Evolutionary conservation across 1,140 invertebrate species (phyloP).

Genomic region (honey bee (Apis mellifera)): Amel_HAv3.1 CM009936.2:5328501-5329000

Average conservation of each 20-base stretch:
- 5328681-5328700: slow-evolving; percentile 16
- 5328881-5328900: neutral
- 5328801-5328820: neutral
- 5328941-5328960: neutral
- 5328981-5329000: neutral
- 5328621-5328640: slow-evolving; percentile 38
- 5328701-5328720: neutral
- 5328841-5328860: neutral
- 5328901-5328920: neutral
- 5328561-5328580: neutral
- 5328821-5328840: slow-evolving; percentile 5
- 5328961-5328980: too few species aligned
- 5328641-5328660: slow-evolving; percentile 63
- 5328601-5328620: slow-evolving; percentile 49
- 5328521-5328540: neutral
- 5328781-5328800: neutral
- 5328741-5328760: neutral
- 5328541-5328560: neutral
- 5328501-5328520: neutral
- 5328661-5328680: slow-evolving; percentile 60
- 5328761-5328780: neutral
- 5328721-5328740: slow-evolving; percentile 13
- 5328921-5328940: too few species aligned
- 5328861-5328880: neutral
- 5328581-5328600: slow-evolving; percentile 53